Evolutionary conservation across 2,888 invertebrate genomes (phyloP).

Genomic region (Chymomyza procnemis): DNA sequence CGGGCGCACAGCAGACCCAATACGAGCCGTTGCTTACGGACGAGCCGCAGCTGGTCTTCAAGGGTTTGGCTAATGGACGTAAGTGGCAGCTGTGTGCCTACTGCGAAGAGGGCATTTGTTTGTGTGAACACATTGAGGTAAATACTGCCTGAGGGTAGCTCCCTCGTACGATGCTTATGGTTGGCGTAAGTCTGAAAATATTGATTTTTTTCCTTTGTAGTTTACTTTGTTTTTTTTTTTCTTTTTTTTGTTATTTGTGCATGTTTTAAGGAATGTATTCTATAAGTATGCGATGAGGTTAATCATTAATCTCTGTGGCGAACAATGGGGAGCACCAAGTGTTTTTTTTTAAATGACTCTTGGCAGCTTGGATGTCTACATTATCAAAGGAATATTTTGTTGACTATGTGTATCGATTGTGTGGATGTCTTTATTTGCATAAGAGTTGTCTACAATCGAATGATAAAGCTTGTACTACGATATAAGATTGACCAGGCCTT

Average conservation of each 20-base stretch:
- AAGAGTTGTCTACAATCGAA: too few species aligned
- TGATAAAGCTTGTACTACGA: too few species aligned
- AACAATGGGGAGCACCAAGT: background rate
- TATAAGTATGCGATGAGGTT: background rate
- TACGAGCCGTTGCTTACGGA: constrained; percentile 75
- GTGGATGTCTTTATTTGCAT: too few species aligned
- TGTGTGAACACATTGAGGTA: constrained; percentile 79
- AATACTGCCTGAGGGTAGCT: constrained; percentile 31
- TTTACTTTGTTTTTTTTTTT: background rate
- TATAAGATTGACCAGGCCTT: too few species aligned
- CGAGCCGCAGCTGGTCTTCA: constrained; percentile 76
- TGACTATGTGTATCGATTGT: too few species aligned
- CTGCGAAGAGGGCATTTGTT: constrained; percentile 78
- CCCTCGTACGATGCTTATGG: background rate
- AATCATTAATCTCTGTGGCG: background rate
- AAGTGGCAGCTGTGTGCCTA: constrained; percentile 77
- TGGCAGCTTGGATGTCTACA: too few species aligned
- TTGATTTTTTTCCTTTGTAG: background rate
- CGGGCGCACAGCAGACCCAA: constrained; percentile 67
- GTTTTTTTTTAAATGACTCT: background rate
- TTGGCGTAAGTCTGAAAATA: background rate
- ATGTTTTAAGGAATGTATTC: background rate
- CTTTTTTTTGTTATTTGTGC: background rate
- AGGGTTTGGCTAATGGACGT: constrained; percentile 74
- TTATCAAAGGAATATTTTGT: too few species aligned